Conservation (phyloP, 2,113 vertebrate genomes). For the Taurulus bubalis region DNA sequence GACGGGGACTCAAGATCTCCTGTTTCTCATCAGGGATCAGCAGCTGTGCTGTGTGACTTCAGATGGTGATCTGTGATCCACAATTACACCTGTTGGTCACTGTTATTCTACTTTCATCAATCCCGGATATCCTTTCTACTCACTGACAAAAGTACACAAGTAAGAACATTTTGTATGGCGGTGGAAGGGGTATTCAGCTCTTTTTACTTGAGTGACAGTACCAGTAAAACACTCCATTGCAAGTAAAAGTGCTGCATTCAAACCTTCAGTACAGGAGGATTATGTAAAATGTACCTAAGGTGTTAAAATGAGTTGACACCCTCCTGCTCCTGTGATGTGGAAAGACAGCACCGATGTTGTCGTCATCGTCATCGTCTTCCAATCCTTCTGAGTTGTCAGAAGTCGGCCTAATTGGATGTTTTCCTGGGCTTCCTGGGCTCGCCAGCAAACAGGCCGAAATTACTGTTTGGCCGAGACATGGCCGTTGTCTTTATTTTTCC, state of each 20-base stretch:
- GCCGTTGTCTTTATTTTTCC: slow-evolving; percentile 26
- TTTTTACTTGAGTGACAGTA: no score
- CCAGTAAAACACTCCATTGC: neutral
- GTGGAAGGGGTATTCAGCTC: neutral
- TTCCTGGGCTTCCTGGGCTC: slow-evolving; percentile 22
- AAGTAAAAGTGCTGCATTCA: neutral
- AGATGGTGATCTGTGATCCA: neutral
- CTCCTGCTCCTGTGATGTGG: neutral
- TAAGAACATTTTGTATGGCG: neutral
- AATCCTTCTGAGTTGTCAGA: slow-evolving; percentile 26
- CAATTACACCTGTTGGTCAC: neutral
- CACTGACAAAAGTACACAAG: neutral
- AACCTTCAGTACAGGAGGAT: neutral
- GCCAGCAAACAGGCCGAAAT: slow-evolving; percentile 22
- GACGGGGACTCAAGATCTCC: neutral
- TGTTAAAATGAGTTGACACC: neutral
- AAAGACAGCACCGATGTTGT: slow-evolving; percentile 3
- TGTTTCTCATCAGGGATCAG: slow-evolving; percentile 2
- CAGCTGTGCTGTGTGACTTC: neutral
- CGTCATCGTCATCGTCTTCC: slow-evolving; percentile 17
- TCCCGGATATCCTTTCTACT: neutral
- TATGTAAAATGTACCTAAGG: neutral
- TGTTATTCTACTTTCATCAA: neutral
- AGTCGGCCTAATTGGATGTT: slow-evolving; percentile 39
- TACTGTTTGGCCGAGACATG: slow-evolving; percentile 35